phyloP scores from a whole-genome alignment of 2,113 vertebrate species.

The Silurus meridionalis region DNA sequence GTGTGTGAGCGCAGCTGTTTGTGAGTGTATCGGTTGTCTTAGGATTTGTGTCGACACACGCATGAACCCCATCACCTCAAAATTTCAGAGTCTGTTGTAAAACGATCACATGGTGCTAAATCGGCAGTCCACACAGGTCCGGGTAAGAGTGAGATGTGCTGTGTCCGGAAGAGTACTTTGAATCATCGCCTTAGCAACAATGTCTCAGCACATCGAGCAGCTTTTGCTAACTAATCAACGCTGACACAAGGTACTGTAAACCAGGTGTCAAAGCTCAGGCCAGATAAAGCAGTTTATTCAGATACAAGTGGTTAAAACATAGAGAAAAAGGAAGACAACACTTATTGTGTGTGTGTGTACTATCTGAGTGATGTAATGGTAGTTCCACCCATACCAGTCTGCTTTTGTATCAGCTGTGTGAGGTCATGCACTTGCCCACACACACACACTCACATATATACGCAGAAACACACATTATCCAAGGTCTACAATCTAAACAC shows the following conservation, averaged over 20 bases:
- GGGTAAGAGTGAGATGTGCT: neutral
- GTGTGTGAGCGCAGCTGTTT: slow-evolving; percentile 40
- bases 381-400: slow-evolving; percentile 34
- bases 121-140: slow-evolving; percentile 55
- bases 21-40: neutral
- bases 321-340: slow-evolving; percentile 1
- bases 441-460: neutral
- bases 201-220: slow-evolving; percentile 1
- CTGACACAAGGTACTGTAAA: neutral
- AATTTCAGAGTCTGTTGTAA: slow-evolving; percentile 9
- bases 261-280: neutral
- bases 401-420: slow-evolving; percentile 26
- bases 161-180: neutral
- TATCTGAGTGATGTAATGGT: slow-evolving; percentile 49
- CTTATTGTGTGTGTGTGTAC: slow-evolving; percentile 22
- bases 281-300: neutral
- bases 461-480: neutral
- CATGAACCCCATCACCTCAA: neutral
- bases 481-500: slow-evolving; percentile 30
- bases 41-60: neutral
- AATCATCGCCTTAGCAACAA: neutral
- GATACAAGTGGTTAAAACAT: neutral
- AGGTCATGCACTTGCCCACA: slow-evolving; percentile 14
- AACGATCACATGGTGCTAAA: slow-evolving; percentile 47
- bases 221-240: neutral